A percentile compares a stretch with the other conserved stretches of the same genome.
These are phyloP conservation scores for Campopleginae sp. DNA, from an alignment of 2,888 invertebrate species.

Conservation along the genomic window DNA sequence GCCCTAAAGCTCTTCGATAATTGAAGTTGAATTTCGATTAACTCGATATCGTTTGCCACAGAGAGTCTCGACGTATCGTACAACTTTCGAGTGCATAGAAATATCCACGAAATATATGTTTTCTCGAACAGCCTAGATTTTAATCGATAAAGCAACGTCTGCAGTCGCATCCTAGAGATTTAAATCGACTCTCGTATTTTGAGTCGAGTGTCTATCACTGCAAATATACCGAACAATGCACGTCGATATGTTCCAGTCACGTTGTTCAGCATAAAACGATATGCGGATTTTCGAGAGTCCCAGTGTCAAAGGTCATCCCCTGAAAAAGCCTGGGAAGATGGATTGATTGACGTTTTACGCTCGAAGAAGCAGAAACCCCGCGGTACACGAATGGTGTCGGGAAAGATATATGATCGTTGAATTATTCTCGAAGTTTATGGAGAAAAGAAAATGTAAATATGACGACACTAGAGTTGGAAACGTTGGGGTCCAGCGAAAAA, in stretches of 20 bases:
- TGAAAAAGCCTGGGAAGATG: background rate
- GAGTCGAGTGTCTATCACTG: background rate
- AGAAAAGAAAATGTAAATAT: too few species aligned
- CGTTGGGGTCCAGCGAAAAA: too few species aligned
- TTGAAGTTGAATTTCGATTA: constrained; percentile 66
- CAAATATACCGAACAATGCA: background rate
- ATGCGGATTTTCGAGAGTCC: background rate
- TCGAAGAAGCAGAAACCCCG: too few species aligned
- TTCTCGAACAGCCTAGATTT: background rate
- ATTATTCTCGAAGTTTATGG: too few species aligned
- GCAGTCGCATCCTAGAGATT: background rate
- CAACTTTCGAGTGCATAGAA: background rate
- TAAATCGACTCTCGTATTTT: background rate
- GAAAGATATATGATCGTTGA: too few species aligned
- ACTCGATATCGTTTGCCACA: constrained; percentile 4
- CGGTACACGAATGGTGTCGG: too few species aligned
- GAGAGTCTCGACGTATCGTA: background rate
- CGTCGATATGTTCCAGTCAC: background rate
- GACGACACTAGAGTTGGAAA: too few species aligned
- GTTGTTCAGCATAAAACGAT: background rate
- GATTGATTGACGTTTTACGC: background rate
- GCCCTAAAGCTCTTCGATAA: constrained; percentile 65
- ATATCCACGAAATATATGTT: background rate
- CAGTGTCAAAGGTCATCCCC: background rate
- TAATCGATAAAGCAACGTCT: background rate